phyloP scores from a whole-genome alignment of 2,888 invertebrate genomes.

The Drosophila birchii region DNA sequence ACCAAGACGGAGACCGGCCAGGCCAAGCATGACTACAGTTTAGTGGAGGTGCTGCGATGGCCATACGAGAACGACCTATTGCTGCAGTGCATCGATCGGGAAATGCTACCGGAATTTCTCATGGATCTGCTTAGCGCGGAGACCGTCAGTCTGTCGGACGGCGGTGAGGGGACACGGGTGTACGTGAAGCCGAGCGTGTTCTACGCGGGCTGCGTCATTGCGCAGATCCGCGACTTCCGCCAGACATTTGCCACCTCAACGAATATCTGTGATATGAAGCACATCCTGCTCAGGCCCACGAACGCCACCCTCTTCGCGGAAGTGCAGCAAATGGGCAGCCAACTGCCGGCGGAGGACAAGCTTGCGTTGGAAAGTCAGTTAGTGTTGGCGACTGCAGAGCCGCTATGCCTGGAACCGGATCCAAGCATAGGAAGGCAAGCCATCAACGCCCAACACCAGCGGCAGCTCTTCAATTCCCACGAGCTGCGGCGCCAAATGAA shows the following conservation, averaged over 20 bases:
- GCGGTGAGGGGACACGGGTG: constrained; percentile 76
- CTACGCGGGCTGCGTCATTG: constrained; percentile 96
- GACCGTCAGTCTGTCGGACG: constrained; percentile 85
- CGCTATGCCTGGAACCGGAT: constrained; percentile 94
- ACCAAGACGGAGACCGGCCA: constrained; percentile 18
- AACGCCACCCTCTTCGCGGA: constrained; percentile 89
- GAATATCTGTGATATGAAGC: constrained; percentile 91
- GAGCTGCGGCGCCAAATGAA: constrained; percentile 90
- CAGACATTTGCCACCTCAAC: constrained; percentile 91
- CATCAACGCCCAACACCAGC: constrained; percentile 90
- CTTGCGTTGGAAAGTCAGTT: constrained; percentile 90
- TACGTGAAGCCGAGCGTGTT: constrained; percentile 89
- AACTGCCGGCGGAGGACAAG: constrained; percentile 83
- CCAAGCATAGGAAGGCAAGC: constrained; percentile 91
- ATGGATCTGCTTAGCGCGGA: constrained; percentile 93
- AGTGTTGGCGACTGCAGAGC: constrained; percentile 93
- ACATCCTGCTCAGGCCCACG: constrained; percentile 94
- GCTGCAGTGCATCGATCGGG: constrained; percentile 94
- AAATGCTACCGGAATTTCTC: constrained; percentile 94
- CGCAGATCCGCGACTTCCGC: constrained; percentile 95
- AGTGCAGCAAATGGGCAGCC: constrained; percentile 84
- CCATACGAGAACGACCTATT: constrained; percentile 96
- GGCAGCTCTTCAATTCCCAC: constrained; percentile 90
- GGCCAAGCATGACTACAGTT: constrained; percentile 86
- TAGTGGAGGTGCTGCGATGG: constrained; percentile 92